Percentiles rank a stretch among this genome's conserved stretches.
Conservation (phyloP, 1,140 invertebrate genomes). For the Lepidurus couesii region DNA sequence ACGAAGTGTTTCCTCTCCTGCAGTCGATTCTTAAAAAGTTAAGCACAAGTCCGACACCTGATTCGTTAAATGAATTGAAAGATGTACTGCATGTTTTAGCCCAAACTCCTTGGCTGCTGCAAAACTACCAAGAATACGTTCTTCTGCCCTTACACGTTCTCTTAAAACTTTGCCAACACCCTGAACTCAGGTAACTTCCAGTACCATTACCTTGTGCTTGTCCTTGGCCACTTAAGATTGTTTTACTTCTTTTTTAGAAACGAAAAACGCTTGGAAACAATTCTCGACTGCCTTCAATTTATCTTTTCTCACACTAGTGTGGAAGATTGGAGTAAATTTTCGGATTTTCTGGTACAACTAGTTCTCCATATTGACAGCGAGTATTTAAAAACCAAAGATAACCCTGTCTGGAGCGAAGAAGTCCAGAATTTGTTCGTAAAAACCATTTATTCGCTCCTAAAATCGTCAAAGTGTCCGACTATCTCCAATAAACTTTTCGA, state of each 20-base stretch:
- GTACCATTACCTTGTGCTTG: background rate
- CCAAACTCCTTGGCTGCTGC: background rate
- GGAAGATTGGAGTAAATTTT: constrained; percentile 6
- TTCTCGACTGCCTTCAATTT: background rate
- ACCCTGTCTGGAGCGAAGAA: background rate
- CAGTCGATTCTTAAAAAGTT: background rate
- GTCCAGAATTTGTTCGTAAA: background rate
- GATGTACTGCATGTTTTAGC: background rate
- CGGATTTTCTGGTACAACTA: background rate
- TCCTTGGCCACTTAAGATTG: background rate
- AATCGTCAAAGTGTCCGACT: background rate
- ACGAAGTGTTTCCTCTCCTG: background rate
- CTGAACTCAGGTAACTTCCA: background rate
- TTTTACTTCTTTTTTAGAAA: background rate
- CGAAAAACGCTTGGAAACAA: background rate
- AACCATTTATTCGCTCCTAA: background rate
- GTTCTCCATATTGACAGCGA: background rate
- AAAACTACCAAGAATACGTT: background rate
- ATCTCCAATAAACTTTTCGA: background rate
- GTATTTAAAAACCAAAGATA: background rate
- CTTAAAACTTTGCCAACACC: background rate
- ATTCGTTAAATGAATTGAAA: background rate
- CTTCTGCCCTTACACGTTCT: background rate
- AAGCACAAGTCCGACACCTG: background rate
- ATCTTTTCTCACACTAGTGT: background rate